Base-by-base conservation (phyloP, 1,140 invertebrate genomes). In the Stegodyphus mimosarum region DNA sequence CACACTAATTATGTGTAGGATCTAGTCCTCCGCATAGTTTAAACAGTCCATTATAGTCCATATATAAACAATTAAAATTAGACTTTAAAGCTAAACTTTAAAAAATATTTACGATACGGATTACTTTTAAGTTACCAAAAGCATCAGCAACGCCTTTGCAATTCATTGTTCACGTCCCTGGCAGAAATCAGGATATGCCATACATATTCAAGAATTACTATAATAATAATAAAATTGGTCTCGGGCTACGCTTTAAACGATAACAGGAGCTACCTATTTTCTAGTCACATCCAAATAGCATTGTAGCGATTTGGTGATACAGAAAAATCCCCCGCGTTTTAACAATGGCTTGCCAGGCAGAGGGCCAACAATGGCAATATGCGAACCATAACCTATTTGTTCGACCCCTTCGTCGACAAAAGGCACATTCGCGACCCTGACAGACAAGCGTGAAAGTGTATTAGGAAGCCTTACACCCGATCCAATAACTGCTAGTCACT, bases 311-410 rank as follows among this genome's bases (percentile, higher is more conserved):
- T 15, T 33, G 49, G 52, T 66, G n/a, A 71, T 11, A 73, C 11
- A 5, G 52, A 71, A 71, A 71, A 51, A 50, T 48, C 80, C 71
- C 71, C 70, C 51, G 64, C 81, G 53, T 60, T 63, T 72, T 63
- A 76, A 83, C 80, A 83, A 83, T 52, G 71, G 60, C 49, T 33
- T 67, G 60, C 51, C 77, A 71, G 67, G n/a, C 52, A 80, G 77
- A 84, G 81, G 72, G 72, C 81, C 81, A 84, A 84, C 81, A 84
- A 84, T 84, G 81, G 50, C 73, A 70, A 84, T 76, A 84, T 60
- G 81, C 81, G 81, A 84, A 76, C 72, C 81, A 84, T 84, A 84
- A 84, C 81, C 81, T 84, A 84, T 84, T 84, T 84, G 81, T 84
- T 76, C 81, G 81, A 76, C 73, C 72, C 81, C 66, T 84, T 15